Evolutionary conservation across 2,797 vertebrate genomes (phyloP).

Genomic region (Sciurus carolinensis): DNA sequence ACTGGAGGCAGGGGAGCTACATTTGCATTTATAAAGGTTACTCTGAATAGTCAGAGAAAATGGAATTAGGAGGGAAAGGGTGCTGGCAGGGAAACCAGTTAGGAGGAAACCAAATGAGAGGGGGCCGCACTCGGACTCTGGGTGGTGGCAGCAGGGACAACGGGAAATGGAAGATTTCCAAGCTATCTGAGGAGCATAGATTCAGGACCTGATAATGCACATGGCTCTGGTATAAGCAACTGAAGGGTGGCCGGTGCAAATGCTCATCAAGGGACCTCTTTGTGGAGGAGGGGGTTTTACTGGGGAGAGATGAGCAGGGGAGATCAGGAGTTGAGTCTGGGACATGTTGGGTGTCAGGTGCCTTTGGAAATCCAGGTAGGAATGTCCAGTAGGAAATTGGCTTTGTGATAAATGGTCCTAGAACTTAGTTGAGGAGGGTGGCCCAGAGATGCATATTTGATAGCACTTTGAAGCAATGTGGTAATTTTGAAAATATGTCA

Average conservation of each 20-base stretch:
- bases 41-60: neutral
- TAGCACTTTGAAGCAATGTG: neutral
- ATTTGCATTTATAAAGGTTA: constrained; percentile 21
- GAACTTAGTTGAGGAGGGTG: neutral
- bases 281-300: neutral
- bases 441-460: neutral
- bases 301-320: neutral
- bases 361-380: neutral
- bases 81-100: neutral
- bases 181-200: neutral
- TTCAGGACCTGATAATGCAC: neutral
- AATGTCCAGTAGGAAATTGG: neutral
- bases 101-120: neutral
- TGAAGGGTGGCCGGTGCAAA: neutral
- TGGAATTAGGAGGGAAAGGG: neutral
- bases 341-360: neutral
- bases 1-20: neutral
- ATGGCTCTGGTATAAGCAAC: neutral
- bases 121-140: neutral
- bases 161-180: neutral
- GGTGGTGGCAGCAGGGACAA: neutral
- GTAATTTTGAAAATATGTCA: neutral
- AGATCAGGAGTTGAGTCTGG: neutral
- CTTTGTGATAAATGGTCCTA: neutral
- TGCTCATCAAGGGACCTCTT: neutral